phyloP scores from a whole-genome alignment of 2,113 vertebrate species.

The Actenoides lindsayi region DNA sequence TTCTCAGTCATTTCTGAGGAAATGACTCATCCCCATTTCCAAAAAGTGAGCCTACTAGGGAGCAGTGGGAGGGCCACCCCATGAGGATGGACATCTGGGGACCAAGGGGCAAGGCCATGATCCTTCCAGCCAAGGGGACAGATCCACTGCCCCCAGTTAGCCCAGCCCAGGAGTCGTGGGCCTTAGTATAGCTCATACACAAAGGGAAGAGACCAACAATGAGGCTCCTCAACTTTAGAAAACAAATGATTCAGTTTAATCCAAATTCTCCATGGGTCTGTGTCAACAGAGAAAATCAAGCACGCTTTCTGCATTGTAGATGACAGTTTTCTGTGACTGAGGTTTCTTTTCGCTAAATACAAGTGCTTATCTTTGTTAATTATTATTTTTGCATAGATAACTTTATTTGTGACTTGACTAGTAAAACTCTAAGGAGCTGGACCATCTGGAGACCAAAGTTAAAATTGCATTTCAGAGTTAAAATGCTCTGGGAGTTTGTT shows the following conservation, averaged over 20 bases:
- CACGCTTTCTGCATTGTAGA: neutral
- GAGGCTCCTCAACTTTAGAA: neutral
- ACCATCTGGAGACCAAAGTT: slow-evolving; percentile 26
- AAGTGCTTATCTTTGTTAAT: neutral
- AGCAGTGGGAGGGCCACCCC: neutral
- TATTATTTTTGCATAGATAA: slow-evolving; percentile 29
- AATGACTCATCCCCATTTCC: neutral
- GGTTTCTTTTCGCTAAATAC: neutral
- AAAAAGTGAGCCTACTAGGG: neutral
- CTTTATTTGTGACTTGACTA: slow-evolving; percentile 25
- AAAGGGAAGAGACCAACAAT: neutral
- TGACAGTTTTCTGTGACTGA: neutral
- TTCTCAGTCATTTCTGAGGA: neutral
- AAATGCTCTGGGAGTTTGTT: neutral
- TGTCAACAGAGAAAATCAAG: neutral
- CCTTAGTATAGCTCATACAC: neutral
- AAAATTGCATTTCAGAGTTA: slow-evolving; percentile 26
- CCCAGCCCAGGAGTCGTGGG: too few relatives aligned
- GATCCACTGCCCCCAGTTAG: fast-evolving
- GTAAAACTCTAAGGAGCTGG: slow-evolving; percentile 24
- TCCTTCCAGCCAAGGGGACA: neutral
- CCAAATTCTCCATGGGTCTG: neutral
- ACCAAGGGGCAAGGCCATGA: too few relatives aligned
- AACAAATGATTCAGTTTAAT: neutral
- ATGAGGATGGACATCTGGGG: neutral